phyloP scores from a whole-genome alignment of 2,888 invertebrate species.

The Miltochrista miniata region DNA sequence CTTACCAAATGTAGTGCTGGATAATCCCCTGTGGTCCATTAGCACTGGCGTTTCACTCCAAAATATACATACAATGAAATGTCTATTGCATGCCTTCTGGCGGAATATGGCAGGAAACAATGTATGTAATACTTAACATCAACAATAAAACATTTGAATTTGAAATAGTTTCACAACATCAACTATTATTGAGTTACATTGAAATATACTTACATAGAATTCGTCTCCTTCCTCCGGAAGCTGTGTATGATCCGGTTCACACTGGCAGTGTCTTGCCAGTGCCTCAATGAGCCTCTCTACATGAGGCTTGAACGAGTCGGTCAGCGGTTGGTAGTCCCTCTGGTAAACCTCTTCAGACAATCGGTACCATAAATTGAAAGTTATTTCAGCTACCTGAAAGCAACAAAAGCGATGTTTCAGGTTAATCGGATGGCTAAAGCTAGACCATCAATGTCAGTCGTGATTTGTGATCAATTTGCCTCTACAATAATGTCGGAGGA shows the following conservation, averaged over 20 bases:
- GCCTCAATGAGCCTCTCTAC: conserved; percentile 95
- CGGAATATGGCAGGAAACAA: too few relatives aligned
- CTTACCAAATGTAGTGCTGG: too few relatives aligned
- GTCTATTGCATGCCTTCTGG: too few relatives aligned
- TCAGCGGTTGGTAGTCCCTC: conserved; percentile 91
- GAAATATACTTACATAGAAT: conserved; percentile 82
- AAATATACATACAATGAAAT: too few relatives aligned
- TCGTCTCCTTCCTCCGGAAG: conserved; percentile 93
- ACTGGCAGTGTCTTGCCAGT: conserved; percentile 96
- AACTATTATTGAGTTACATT: too few relatives aligned
- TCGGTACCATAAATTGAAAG: conserved; percentile 98
- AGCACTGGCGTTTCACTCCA: too few relatives aligned
- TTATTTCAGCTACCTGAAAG: conserved; percentile 89
- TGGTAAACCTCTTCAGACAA: conserved; percentile 97
- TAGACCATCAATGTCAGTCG: conserved; percentile 7
- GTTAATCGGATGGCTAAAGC: not conserved
- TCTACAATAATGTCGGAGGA: not conserved
- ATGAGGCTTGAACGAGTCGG: conserved; percentile 93
- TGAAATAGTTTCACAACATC: too few relatives aligned
- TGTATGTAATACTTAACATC: too few relatives aligned
- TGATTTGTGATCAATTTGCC: conserved; percentile 5
- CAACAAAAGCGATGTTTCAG: conserved; percentile 1
- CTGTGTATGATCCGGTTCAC: conserved; percentile 97
- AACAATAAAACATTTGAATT: too few relatives aligned
- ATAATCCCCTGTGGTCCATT: too few relatives aligned